Evolutionary conservation across 2,888 invertebrate genomes (phyloP).

Genomic region (Drosophila greeni): DNA sequence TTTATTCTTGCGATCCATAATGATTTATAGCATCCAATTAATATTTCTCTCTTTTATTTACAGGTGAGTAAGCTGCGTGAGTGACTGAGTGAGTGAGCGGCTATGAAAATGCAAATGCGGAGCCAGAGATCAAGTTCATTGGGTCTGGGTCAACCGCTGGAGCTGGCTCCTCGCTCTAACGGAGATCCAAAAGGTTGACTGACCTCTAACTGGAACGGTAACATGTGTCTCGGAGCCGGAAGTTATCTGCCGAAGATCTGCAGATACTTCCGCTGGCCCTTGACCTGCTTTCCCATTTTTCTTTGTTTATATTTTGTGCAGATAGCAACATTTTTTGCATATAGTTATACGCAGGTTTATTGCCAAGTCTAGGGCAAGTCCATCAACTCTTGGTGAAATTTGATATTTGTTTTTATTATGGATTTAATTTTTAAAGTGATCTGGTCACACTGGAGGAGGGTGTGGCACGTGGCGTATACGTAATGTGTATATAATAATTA

Average conservation of each 20-base stretch:
- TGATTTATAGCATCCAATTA: constrained; percentile 25
- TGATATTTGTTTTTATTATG: too few species aligned
- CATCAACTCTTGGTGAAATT: constrained; percentile 9
- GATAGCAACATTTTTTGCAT: constrained; percentile 2
- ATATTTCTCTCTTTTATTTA: constrained; percentile 10
- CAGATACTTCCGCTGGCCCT: constrained; percentile 52
- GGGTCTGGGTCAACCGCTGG: constrained; percentile 65
- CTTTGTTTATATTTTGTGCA: constrained; percentile 6
- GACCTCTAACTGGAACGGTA: constrained; percentile 67
- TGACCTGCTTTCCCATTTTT: constrained; percentile 55
- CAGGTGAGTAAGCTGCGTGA: constrained; percentile 35
- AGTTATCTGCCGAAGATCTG: constrained; percentile 39
- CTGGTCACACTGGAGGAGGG: too few species aligned
- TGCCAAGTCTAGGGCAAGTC: too few species aligned
- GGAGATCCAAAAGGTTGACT: constrained; percentile 65
- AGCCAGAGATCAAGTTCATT: constrained; percentile 65
- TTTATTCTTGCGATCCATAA: constrained; percentile 4
- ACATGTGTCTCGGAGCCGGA: constrained; percentile 36
- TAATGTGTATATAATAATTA: neutral
- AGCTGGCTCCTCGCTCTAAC: constrained; percentile 50
- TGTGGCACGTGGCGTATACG: constrained; percentile 15
- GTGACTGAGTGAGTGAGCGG: neutral
- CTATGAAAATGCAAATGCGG: constrained; percentile 23
- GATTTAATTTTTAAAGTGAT: neutral
- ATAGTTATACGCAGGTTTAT: too few species aligned